These are phyloP conservation scores for Myxocyprinus asiaticus DNA, from an alignment of 2,113 vertebrate species.

Conservation along the genomic window DNA sequence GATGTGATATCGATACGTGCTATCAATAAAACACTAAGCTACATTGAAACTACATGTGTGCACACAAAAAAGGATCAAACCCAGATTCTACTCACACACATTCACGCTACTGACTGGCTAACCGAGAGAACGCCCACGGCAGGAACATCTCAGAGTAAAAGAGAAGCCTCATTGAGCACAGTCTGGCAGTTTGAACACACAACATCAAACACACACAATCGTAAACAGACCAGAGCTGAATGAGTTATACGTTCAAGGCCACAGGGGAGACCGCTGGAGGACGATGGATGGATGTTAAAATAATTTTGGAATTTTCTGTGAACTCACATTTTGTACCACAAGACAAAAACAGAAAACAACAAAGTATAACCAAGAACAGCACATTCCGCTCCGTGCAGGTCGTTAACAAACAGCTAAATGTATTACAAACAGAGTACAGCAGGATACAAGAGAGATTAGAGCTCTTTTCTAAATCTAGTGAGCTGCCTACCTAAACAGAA, in stretches of 20 bases:
- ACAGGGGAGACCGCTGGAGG: constrained; percentile 11
- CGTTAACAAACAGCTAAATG: not conserved
- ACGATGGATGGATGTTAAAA: not conserved
- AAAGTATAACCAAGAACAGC: not conserved
- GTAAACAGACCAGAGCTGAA: constrained; percentile 52
- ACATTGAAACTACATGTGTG: not conserved
- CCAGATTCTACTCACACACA: constrained; percentile 20
- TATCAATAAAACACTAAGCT: constrained; percentile 24
- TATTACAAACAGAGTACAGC: not conserved
- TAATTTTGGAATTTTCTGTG: not conserved
- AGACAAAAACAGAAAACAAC: not conserved
- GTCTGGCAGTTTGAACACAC: constrained; percentile 64
- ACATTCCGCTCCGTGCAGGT: not conserved
- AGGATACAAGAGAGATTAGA: not conserved
- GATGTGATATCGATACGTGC: not conserved
- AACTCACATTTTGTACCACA: not conserved
- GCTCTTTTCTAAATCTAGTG: not conserved
- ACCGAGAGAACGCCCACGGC: constrained; percentile 59
- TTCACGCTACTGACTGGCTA: constrained; percentile 43
- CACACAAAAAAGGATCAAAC: constrained; percentile 9
- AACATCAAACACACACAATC: constrained; percentile 55
- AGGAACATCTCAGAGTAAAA: constrained; percentile 55
- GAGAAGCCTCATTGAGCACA: constrained; percentile 63
- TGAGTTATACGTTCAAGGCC: not conserved
- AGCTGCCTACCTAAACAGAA: too few species aligned